Evolutionary conservation across 2,888 invertebrate genomes (phyloP).

Genomic region (Pyrrhosoma nymphula): DNA sequence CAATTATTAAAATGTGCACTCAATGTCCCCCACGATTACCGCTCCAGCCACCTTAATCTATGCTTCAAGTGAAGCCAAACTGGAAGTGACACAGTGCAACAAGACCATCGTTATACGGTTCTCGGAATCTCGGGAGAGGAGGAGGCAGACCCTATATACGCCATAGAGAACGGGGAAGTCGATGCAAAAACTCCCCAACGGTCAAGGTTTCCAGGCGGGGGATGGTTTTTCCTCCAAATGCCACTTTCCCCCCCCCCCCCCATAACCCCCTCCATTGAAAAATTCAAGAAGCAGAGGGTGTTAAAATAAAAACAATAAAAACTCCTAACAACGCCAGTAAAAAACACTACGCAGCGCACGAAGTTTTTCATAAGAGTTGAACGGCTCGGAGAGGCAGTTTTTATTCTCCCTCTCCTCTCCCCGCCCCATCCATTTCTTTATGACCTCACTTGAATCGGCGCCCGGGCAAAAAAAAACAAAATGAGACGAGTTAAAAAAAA

Average conservation of each 20-base stretch:
- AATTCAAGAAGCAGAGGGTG: not conserved
- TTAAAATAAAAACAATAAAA: not conserved
- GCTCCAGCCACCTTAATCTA: too few species aligned
- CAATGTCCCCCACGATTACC: too few species aligned
- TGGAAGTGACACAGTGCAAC: too few species aligned
- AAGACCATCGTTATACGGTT: too few species aligned
- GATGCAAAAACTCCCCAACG: not conserved
- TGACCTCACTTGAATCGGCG: not conserved
- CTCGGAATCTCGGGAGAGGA: not conserved
- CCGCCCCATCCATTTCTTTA: not conserved
- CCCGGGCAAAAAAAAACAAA: not conserved
- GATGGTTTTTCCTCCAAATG: not conserved
- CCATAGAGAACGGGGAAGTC: not conserved
- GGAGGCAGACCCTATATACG: too few species aligned
- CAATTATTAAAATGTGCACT: too few species aligned
- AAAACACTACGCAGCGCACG: not conserved
- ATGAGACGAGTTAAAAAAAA: not conserved
- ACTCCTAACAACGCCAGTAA: not conserved
- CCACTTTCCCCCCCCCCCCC: not conserved
- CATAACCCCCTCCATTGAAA: not conserved
- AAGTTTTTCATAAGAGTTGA: constrained; percentile 25
- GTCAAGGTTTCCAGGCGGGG: not conserved
- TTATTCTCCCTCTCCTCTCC: not conserved
- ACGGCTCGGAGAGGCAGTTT: not conserved
- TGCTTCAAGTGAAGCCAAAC: too few species aligned